phyloP scores from a whole-genome alignment of 2,888 invertebrate species.

The Synergus umbraculus region DNA sequence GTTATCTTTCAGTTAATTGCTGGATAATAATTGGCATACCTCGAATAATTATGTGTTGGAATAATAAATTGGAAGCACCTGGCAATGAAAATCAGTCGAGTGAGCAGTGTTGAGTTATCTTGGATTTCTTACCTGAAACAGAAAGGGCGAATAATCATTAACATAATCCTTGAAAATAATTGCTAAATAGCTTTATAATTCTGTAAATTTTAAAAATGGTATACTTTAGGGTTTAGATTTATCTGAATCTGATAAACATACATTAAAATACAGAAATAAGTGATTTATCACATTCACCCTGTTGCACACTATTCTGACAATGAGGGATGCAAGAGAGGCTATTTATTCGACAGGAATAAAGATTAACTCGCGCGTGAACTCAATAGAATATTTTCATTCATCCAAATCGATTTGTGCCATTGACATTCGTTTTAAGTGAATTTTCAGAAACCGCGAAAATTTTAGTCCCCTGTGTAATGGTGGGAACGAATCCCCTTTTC shows the following conservation, averaged over 20 bases:
- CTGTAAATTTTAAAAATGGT: too few species aligned
- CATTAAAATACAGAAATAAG: background rate
- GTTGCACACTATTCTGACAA: background rate
- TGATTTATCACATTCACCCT: background rate
- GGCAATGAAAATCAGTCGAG: constrained; percentile 32
- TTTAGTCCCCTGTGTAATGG: background rate
- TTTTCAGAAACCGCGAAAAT: background rate
- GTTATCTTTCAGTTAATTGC: constrained; percentile 10
- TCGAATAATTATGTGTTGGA: constrained; percentile 28
- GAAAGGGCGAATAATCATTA: background rate
- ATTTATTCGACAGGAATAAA: background rate
- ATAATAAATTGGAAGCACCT: constrained; percentile 31
- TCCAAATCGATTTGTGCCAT: background rate
- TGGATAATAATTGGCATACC: constrained; percentile 25
- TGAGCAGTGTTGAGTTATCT: background rate
- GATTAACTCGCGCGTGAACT: constrained; percentile 11
- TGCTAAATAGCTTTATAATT: background rate
- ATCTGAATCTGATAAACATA: background rate
- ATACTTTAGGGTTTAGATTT: background rate
- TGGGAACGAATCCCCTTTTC: background rate
- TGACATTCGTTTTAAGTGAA: background rate
- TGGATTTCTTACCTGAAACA: constrained; percentile 33
- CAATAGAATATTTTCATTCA: constrained; percentile 9
- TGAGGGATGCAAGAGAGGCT: background rate
- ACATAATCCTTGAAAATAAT: background rate